Evolutionary conservation across 2,888 invertebrate species (phyloP).

Genomic region (Microplitis deprimator): DNA sequence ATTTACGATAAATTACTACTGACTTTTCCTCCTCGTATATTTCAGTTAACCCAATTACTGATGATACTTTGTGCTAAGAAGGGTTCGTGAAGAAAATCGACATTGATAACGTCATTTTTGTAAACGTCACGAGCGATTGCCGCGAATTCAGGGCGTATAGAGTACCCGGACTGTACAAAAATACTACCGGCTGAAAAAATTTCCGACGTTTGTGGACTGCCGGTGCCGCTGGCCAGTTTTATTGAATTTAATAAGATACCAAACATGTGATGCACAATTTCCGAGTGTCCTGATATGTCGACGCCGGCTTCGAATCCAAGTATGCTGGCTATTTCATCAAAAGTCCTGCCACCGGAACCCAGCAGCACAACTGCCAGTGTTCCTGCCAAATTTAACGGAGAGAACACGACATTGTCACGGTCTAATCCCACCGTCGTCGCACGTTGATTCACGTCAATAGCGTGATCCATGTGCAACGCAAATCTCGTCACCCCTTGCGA

Average conservation of each 20-base stretch:
- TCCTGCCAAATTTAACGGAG: conserved; percentile 81
- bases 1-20: conserved; percentile 72
- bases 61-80: conserved; percentile 71
- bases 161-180: conserved; percentile 74
- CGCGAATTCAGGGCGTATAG: conserved; percentile 74
- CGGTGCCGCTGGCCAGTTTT: conserved; percentile 13
- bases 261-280: conserved; percentile 75
- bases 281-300: conserved; percentile 70
- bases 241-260: conserved; percentile 72
- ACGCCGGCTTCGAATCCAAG: conserved; percentile 75
- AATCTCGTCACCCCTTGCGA: conserved; percentile 62
- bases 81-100: conserved; percentile 73
- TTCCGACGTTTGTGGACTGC: conserved; percentile 63
- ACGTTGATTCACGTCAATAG: conserved; percentile 51
- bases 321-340: conserved; percentile 77
- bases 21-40: conserved; percentile 78
- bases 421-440: conserved; percentile 59
- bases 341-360: conserved; percentile 82
- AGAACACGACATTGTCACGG: conserved; percentile 77
- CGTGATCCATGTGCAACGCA: conserved; percentile 61
- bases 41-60: conserved; percentile 78
- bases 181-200: conserved; percentile 75
- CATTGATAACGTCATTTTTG: conserved; percentile 73
- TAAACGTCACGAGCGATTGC: conserved; percentile 74
- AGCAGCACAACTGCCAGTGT: conserved; percentile 81